These are phyloP conservation scores for Cottoperca gobio DNA, from an alignment of 2,797 vertebrate species.

Conservation along the genomic window DNA sequence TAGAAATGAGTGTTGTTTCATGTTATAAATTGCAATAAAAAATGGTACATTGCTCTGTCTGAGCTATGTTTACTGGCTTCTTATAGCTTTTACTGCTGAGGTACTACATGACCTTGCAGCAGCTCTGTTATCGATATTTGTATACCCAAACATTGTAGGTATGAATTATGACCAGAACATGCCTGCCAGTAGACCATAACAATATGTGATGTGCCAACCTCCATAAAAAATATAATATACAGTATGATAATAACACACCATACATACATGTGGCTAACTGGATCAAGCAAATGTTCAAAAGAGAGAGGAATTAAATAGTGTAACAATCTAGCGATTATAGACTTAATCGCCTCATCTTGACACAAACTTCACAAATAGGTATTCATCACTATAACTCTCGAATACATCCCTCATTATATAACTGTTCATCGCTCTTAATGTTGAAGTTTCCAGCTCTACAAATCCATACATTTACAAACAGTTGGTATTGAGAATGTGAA, in stretches of 20 bases:
- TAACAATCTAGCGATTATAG: neutral
- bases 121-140: conserved; percentile 1
- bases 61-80: neutral
- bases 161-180: neutral
- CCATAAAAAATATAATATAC: neutral
- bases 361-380: neutral
- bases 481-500: neutral
- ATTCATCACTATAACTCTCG: neutral
- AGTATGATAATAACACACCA: neutral
- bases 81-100: neutral
- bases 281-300: neutral
- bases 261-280: neutral
- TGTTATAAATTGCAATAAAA: neutral
- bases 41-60: neutral
- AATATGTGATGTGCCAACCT: neutral
- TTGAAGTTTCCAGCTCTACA: neutral
- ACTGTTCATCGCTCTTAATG: neutral
- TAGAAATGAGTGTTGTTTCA: neutral
- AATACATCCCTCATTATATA: neutral
- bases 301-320: neutral
- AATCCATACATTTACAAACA: neutral
- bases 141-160: neutral
- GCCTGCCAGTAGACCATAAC: neutral
- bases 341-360: neutral
- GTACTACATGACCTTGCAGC: conserved; percentile 4